phyloP scores from a whole-genome alignment of 2,888 invertebrate genomes.

The Falcaria lacertinaria region DNA sequence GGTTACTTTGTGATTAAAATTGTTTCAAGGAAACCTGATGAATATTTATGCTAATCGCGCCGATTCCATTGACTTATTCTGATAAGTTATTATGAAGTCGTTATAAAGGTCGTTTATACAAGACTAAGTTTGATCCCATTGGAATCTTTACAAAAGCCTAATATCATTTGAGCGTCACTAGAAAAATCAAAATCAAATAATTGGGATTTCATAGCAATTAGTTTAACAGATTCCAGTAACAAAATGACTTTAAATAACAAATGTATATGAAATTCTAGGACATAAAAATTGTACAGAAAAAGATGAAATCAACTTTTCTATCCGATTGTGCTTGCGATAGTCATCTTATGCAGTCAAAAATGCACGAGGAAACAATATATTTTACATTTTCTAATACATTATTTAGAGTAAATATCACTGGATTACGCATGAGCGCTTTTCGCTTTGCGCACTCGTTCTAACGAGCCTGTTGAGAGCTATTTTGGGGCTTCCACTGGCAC shows the following conservation, averaged over 20 bases:
- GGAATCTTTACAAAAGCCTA: no score
- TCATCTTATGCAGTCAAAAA: no score
- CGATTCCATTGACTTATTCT: slow-evolving; percentile 29
- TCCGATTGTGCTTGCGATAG: no score
- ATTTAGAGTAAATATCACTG: slow-evolving; percentile 58
- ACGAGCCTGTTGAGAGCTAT: slow-evolving; percentile 72
- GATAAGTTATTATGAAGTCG: slow-evolving; percentile 22
- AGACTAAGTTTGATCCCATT: slow-evolving; percentile 4
- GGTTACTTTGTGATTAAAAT: slow-evolving; percentile 8
- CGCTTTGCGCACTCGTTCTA: slow-evolving; percentile 61
- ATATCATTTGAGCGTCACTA: no score
- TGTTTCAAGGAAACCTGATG: slow-evolving; percentile 12
- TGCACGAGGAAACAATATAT: no score
- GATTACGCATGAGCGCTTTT: slow-evolving; percentile 67
- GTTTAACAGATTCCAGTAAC: no score
- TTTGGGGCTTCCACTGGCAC: slow-evolving; percentile 75
- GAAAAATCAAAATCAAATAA: no score
- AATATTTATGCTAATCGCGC: slow-evolving; percentile 25
- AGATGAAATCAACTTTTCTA: no score
- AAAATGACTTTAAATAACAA: no score
- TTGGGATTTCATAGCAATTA: no score
- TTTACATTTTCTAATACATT: neutral
- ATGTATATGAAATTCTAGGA: no score
- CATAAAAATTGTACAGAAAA: no score
- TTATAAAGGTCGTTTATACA: slow-evolving; percentile 2